Percentiles rank a stretch among this genome's conserved stretches.
phyloP scores from a whole-genome alignment of 2,888 invertebrate species.

The Trisateles emortualis region DNA sequence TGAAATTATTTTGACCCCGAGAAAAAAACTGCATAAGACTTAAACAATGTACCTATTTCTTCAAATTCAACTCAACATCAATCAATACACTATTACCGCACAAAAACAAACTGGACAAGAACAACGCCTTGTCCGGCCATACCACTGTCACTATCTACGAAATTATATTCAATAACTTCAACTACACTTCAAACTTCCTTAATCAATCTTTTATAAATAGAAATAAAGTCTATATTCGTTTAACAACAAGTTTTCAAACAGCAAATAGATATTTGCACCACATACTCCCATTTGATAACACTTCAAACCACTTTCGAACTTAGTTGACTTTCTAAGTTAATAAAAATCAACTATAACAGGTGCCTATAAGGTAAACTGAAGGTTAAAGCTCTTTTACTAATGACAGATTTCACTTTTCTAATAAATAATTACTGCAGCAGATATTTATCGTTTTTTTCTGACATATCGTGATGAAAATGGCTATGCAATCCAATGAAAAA shows the following conservation, averaged over 20 bases:
- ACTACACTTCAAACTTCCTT: slow-evolving; percentile 1
- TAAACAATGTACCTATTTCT: not conserved
- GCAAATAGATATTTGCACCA: slow-evolving; percentile 33
- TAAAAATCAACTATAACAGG: slow-evolving; percentile 50
- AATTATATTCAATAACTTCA: slow-evolving; percentile 18
- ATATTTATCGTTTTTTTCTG: slow-evolving; percentile 9
- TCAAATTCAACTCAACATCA: not conserved
- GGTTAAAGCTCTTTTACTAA: slow-evolving; percentile 28
- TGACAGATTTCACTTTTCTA: slow-evolving; percentile 41
- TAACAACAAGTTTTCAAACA: slow-evolving; percentile 17
- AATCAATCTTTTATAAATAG: slow-evolving; percentile 11
- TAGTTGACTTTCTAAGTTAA: slow-evolving; percentile 57
- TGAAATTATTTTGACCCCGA: not conserved
- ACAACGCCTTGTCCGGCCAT: slow-evolving; percentile 20
- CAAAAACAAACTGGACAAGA: slow-evolving; percentile 43
- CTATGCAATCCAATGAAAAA: not conserved
- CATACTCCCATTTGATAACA: slow-evolving; percentile 57
- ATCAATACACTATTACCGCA: slow-evolving; percentile 40
- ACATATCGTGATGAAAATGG: slow-evolving; percentile 27
- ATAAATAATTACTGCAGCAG: slow-evolving; percentile 31
- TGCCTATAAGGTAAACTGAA: slow-evolving; percentile 35
- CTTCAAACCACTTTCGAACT: slow-evolving; percentile 55
- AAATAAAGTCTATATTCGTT: slow-evolving; percentile 25
- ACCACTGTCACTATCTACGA: slow-evolving; percentile 47
- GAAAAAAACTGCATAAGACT: not conserved